These are phyloP conservation scores for Carcharodon carcharias DNA, from an alignment of 2,797 vertebrate species.

Conservation along the genomic window DNA sequence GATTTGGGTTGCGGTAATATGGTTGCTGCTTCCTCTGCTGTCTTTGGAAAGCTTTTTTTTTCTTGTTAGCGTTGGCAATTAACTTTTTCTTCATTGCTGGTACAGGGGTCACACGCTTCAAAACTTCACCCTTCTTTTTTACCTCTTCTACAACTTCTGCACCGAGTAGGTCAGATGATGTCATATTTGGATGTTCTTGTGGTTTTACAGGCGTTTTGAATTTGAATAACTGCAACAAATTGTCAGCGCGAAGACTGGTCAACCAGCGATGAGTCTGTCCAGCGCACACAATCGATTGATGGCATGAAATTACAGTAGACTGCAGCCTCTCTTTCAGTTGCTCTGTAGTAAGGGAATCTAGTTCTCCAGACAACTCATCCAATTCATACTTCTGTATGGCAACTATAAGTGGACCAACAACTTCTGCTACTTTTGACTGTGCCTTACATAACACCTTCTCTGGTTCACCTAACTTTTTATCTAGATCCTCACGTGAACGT, in stretches of 20 bases:
- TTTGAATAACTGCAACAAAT: constrained; percentile 24
- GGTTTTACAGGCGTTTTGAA: background rate
- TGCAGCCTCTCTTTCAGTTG: constrained; percentile 18
- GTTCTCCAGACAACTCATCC: constrained; percentile 23
- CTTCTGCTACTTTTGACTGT: constrained; percentile 33
- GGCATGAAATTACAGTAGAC: constrained; percentile 9
- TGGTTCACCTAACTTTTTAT: background rate
- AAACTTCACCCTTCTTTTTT: background rate
- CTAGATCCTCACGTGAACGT: constrained; percentile 1
- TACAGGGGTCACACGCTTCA: background rate
- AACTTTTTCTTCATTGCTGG: background rate
- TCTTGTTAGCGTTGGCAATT: background rate
- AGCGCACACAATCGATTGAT: constrained; percentile 13
- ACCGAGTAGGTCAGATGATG: background rate
- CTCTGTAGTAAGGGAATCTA: constrained; percentile 5
- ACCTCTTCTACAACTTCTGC: constrained; percentile 3
- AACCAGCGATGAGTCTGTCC: constrained; percentile 28
- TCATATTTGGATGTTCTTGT: constrained; percentile 22
- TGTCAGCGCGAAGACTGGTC: background rate
- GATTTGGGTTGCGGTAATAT: background rate
- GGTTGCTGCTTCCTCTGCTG: background rate
- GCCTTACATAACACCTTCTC: background rate
- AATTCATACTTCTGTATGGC: constrained; percentile 33
- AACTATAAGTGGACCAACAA: background rate
- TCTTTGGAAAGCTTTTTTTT: background rate